These are phyloP conservation scores for Parnassius smintheus DNA, from an alignment of 2,888 invertebrate species.

Conservation along the genomic window DNA sequence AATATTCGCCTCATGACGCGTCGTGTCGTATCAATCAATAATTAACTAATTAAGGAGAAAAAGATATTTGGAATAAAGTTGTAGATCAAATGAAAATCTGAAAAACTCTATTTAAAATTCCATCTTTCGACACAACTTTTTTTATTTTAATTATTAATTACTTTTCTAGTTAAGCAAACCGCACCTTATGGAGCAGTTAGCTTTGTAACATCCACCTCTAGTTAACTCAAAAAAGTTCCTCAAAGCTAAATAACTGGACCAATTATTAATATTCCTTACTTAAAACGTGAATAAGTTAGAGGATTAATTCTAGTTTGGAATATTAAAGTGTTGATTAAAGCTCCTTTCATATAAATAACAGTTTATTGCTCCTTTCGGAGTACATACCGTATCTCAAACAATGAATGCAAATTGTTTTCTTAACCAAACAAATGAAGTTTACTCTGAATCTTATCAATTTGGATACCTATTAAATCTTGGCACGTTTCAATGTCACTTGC, in stretches of 20 bases:
- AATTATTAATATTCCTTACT: constrained; percentile 29
- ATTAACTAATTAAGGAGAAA: too few relatives aligned
- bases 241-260: constrained; percentile 28
- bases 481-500: background rate
- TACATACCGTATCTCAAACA: constrained; percentile 1
- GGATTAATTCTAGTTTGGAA: constrained; percentile 19
- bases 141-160: background rate
- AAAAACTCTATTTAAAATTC: too few relatives aligned
- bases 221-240: constrained; percentile 30
- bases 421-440: background rate
- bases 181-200: constrained; percentile 26
- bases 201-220: constrained; percentile 27
- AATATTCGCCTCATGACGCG: too few relatives aligned
- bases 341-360: background rate
- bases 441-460: constrained; percentile 1
- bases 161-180: constrained; percentile 17
- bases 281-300: constrained; percentile 29
- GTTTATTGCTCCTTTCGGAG: too few relatives aligned
- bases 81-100: too few relatives aligned
- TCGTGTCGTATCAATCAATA: too few relatives aligned
- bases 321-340: constrained; percentile 8
- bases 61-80: too few relatives aligned
- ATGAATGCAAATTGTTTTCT: constrained; percentile 16
- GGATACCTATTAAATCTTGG: background rate
- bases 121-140: background rate